Conservation (phyloP, 2,888 invertebrate species). For the Proisotoma minuta region DNA sequence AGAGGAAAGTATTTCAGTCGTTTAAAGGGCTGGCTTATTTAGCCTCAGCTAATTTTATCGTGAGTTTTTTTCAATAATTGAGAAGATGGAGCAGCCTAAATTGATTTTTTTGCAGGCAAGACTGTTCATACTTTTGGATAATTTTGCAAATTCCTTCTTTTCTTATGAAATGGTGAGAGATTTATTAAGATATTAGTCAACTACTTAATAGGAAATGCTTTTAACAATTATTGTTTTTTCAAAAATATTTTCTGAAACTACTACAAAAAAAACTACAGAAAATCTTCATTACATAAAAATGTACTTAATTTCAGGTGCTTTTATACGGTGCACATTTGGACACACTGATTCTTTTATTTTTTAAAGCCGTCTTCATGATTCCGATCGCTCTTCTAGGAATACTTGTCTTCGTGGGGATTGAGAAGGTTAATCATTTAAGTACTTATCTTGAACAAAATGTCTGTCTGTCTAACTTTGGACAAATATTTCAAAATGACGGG, state of each 20-base stretch:
- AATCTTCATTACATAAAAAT: too few relatives aligned
- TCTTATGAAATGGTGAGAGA: slow-evolving; percentile 32
- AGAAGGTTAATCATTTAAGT: slow-evolving; percentile 19
- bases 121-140: slow-evolving; percentile 24
- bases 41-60: slow-evolving; percentile 33
- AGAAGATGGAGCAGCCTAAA: background rate
- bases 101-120: slow-evolving; percentile 19
- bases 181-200: too few relatives aligned
- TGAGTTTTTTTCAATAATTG: slow-evolving; percentile 5
- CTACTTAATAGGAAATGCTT: too few relatives aligned
- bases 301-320: slow-evolving; percentile 14
- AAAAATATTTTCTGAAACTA: too few relatives aligned
- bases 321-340: slow-evolving; percentile 34
- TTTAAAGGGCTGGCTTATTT: slow-evolving; percentile 30
- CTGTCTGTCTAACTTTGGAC: too few relatives aligned
- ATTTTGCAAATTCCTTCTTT: slow-evolving; percentile 26
- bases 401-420: slow-evolving; percentile 30
- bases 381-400: slow-evolving; percentile 31
- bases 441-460: too few relatives aligned
- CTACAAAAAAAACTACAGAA: too few relatives aligned
- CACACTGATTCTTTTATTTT: slow-evolving; percentile 29
- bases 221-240: too few relatives aligned
- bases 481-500: too few relatives aligned
- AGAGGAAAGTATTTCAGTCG: too few relatives aligned
- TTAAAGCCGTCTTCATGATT: slow-evolving; percentile 35